Evolutionary conservation across 2,888 invertebrate genomes (phyloP).

Genomic region (Lycaena phlaeas): DNA sequence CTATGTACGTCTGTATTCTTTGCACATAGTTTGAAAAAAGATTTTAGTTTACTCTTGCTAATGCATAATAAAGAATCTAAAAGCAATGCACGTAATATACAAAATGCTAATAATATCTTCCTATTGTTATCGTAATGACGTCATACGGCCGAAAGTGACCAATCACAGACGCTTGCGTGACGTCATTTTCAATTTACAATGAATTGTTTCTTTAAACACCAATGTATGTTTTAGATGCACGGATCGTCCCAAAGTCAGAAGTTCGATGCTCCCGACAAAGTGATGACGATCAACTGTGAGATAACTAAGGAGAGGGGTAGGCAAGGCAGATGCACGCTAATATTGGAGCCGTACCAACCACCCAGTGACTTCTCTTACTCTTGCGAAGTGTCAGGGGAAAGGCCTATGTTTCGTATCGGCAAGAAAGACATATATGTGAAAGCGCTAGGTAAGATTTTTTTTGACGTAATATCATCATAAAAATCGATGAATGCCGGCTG

Average conservation of each 20-base stretch:
- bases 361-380: conserved; percentile 29
- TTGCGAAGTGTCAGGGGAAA: conserved; percentile 56
- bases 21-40: too few relatives aligned
- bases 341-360: conserved; percentile 33
- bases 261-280: conserved; percentile 27
- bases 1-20: too few relatives aligned
- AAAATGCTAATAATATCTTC: too few relatives aligned
- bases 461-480: not conserved
- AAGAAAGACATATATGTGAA: conserved; percentile 31
- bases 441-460: conserved; percentile 35
- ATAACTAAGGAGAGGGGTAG: conserved; percentile 22
- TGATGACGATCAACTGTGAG: conserved; percentile 33
- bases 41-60: too few relatives aligned
- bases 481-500: too few relatives aligned
- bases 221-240: conserved; percentile 24
- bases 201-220: too few relatives aligned
- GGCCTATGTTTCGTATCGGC: conserved; percentile 40
- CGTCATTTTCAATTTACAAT: too few relatives aligned
- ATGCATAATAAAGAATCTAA: too few relatives aligned
- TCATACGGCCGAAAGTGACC: too few relatives aligned
- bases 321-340: conserved; percentile 34
- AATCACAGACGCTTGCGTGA: too few relatives aligned
- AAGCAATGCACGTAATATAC: too few relatives aligned
- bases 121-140: too few relatives aligned
- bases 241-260: conserved; percentile 23